phyloP scores from a whole-genome alignment of 64 coral and sea anemone genomes.

The Montipora sp. region DNA sequence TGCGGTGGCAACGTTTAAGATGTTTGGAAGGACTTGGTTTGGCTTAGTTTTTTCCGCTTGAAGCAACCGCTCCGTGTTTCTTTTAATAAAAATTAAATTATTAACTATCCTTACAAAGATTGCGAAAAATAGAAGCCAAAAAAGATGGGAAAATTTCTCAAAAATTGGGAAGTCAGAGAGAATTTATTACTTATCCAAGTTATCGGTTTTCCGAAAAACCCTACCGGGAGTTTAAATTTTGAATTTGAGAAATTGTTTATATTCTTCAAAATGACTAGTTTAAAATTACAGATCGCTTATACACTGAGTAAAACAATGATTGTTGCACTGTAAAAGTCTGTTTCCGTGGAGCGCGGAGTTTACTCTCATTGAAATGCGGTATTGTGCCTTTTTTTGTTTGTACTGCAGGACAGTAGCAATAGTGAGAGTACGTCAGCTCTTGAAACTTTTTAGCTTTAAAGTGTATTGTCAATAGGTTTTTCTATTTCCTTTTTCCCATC shows the following conservation, averaged over 20 bases:
- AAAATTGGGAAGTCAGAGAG: too few species aligned
- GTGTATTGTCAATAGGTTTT: neutral
- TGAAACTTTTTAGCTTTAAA: neutral
- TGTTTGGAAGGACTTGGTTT: too few species aligned
- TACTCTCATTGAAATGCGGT: neutral
- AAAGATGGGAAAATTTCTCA: neutral
- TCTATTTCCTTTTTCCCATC: neutral
- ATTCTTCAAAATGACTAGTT: neutral
- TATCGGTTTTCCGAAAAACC: neutral
- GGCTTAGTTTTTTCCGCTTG: neutral
- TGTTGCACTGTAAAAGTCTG: too few species aligned
- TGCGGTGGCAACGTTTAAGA: too few species aligned
- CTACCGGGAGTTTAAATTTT: neutral
- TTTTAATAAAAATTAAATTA: neutral
- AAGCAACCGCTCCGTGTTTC: neutral
- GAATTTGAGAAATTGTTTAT: slow-evolving; percentile 14
- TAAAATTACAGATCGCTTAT: too few species aligned
- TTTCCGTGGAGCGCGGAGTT: neutral
- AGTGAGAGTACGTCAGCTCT: neutral
- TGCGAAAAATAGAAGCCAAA: neutral
- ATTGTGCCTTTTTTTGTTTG: neutral
- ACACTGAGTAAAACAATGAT: neutral
- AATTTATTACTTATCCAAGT: too few species aligned
- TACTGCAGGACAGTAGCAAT: slow-evolving; percentile 2
- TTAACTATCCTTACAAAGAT: neutral